Evolutionary conservation across 2,888 invertebrate genomes (phyloP), one percentile per base, ranked within the genome.

Genomic region (Galerucella pusilla): DNA sequence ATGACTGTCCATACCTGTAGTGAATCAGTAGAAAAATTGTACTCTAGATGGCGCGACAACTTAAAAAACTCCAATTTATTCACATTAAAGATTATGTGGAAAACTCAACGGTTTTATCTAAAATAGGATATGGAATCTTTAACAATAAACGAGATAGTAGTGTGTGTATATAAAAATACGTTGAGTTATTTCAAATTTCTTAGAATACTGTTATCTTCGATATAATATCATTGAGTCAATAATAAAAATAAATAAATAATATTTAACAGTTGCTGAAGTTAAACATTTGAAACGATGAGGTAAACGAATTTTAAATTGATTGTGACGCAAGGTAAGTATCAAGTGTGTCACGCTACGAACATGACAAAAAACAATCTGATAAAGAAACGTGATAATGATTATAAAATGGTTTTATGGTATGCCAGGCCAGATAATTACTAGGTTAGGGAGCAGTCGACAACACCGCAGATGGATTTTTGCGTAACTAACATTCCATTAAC

Each of bases 381-480:
- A 63, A 35, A 61, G 28, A 28, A 61, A 61, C 61, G 61, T 61
- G 61, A 61, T 61, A 61, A 61, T 28, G 61, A 61, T 61, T 28
- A 61, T 61, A 61, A 63, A 63, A 63, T 42, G 35, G 42, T 35
- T 16, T 63, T 42, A 42, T 42, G 63, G 63, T 42, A 63, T 42
- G 63, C 16, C 42, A 35, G 42, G 6, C 42, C n/a, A 35, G 16
- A 42, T 42, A 42, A 60, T 60, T 60, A 60, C 12, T 60, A 60
- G 60, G 60, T 42, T 42, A 42, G 35, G 12, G 35, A n/a, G 20
- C 35, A 42, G 3, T 9, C 9, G 63, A 35, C 63, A 63, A 63
- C 63, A 20, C 12, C 42, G 63, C 42, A 7, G 35, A 42, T 16
- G 35, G 63, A 35, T 63, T 63, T 63, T 63, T 63, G 63, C 63